Conservation (phyloP, 1,140 invertebrate species). For the Formica exsecta region DNA sequence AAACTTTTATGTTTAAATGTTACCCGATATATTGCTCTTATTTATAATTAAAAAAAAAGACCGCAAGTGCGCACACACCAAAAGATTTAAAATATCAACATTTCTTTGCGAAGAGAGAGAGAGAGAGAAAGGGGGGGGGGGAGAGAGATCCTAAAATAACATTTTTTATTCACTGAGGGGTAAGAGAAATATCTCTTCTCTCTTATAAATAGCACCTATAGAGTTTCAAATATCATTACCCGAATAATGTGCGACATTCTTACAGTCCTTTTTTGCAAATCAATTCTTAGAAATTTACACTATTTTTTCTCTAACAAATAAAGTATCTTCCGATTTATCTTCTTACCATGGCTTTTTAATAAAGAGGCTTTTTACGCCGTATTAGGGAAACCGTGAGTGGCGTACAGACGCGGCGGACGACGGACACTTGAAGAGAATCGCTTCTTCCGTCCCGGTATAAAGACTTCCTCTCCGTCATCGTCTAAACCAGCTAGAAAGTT, state of each 20-base stretch:
- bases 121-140: no score
- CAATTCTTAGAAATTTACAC: background rate
- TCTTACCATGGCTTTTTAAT: slow-evolving; percentile 78
- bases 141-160: background rate
- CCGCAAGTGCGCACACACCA: background rate
- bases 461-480: slow-evolving; percentile 72
- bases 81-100: background rate
- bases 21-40: slow-evolving; percentile 1
- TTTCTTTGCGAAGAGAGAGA: background rate
- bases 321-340: background rate
- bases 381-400: background rate
- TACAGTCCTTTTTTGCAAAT: background rate
- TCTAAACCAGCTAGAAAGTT: slow-evolving; percentile 84
- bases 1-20: background rate
- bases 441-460: slow-evolving; percentile 80
- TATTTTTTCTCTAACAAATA: background rate
- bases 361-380: slow-evolving; percentile 65
- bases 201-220: background rate
- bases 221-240: background rate
- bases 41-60: background rate
- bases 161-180: background rate
- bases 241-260: background rate
- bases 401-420: slow-evolving; percentile 63
- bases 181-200: background rate
- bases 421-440: slow-evolving; percentile 79